Evolutionary conservation across 2,797 vertebrate species (phyloP), one percentile per base, ranked within the genome.

Genomic region (Hydrophis major): DNA sequence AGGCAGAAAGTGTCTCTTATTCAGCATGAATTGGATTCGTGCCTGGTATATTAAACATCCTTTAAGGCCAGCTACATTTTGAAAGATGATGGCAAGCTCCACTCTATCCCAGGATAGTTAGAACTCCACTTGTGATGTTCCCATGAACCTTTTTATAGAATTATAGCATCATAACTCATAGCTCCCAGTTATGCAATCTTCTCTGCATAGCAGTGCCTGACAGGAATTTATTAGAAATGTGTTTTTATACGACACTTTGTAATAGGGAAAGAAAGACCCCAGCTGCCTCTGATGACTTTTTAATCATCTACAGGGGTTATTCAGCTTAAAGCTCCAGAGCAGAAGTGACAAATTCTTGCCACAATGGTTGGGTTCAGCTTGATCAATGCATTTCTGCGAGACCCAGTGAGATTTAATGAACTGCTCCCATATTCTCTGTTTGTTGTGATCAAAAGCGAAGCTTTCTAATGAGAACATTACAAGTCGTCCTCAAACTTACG

Each of bases 241-340:
- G 8, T 91, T 96, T 96, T 95, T 93, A 86, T 93, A 61, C 59
- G 25, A 90, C 90, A 32, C 89, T 95, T 93, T 93, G 12, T 89
- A 87, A 93, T 28, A 93, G 92, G 66, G 59, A 86, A 94, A 92
- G 91, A 92, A 91, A 90, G 93, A 28, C 32, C 94, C 90, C 95
- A 93, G 91, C 94, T 95, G 93, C 90, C 56, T 94, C 89, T 32
- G 0, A 88, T 94, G 94, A 96, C 96, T 90, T 96, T 95, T 96
- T 93, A 90, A 94, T 96, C 94, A 94, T 93, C 91, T 60, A 42
- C 86, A 92, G 92, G 32, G 91, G 25, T 42, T 2, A 12, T 93
- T 93, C 92, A 87, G 94, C 89, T 95, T 90, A 94, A 95, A 94
- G 69, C 56, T 18, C 90, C 90, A n/a, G 78, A 93, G 66, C 90